Base-by-base conservation (phyloP, 2,888 invertebrate genomes). In the Ennomos quercinarius region DNA sequence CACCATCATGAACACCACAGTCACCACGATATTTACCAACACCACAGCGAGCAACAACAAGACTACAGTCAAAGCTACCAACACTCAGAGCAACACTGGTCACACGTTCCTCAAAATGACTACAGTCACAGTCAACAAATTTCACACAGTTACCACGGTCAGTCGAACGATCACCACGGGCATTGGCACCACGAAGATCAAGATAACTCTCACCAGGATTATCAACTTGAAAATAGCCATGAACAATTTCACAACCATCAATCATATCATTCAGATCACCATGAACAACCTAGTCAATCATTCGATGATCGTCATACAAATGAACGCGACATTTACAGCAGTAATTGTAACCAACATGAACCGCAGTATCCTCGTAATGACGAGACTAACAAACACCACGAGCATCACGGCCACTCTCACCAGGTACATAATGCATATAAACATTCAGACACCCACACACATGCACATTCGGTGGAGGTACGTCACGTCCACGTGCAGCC, bases 401-500 rank as follows among this genome's bases (percentile, higher is more conserved):
- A 72, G 53, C 57, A 67, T 35, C 50, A 64, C 36, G 67, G 63
- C 38, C 61, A 47, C 50, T 57, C 68, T 65, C 68, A 63, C 10
- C 44, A 64, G 56, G 61, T 55, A 65, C 61, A 63, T 49, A 63
- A 45, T 57, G 47, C 53, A 58, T 53, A 57, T 56, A 61, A 54
- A 61, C 57, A 64, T 47, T 42, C 43, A 43, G 59, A 54, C 50
- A 50, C 62, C 42, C 59, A 61, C 61, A 62, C 50, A 42, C 59
- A 67, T 10, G 11, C 56, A 64, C 59, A 70, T 59, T 67, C 74
- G 39, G 56, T 77, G 66, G 70, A 77, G 61, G 74, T 82, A 39
- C 79, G 80, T 57, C 80, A 78, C 48, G 77, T 86, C 51, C 81
- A 83, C 63, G 73, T 81, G 65, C 80, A 82, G 37, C 76, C 78